Evolutionary conservation across 2,797 vertebrate genomes (phyloP).

Genomic region (Graptemys geographica): DNA sequence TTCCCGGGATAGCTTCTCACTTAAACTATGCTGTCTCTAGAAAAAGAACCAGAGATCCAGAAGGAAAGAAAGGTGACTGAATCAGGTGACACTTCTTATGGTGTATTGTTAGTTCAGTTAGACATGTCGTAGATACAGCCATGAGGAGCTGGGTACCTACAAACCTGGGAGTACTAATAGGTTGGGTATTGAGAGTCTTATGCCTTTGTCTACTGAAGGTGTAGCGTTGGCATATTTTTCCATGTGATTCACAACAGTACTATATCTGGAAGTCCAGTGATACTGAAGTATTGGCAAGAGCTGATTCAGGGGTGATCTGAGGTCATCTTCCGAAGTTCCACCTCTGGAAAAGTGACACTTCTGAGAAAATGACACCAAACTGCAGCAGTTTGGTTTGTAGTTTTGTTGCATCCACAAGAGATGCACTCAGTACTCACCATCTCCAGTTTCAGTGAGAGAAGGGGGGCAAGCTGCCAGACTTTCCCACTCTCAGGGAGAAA

Average conservation of each 20-base stretch:
- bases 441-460: slow-evolving; percentile 60
- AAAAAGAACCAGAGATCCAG: neutral
- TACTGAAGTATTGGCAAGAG: neutral
- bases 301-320: fast-evolving
- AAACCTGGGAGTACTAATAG: neutral
- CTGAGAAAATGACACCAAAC: neutral
- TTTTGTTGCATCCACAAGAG: slow-evolving; percentile 34
- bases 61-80: neutral
- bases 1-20: neutral
- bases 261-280: fast-evolving
- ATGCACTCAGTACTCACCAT: slow-evolving; percentile 41
- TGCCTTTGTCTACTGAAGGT: neutral
- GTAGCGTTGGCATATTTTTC: neutral
- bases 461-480: slow-evolving; percentile 60
- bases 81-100: neutral
- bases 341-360: neutral
- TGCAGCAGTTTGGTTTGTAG: neutral
- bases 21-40: neutral
- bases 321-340: neutral
- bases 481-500: slow-evolving; percentile 60
- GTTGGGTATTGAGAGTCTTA: neutral
- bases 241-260: neutral
- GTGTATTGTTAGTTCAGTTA: neutral
- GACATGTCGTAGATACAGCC: fast-evolving
- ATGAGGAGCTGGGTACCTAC: neutral